These are phyloP conservation scores for Fregata magnificens DNA, from an alignment of 2,113 vertebrate genomes.

Conservation along the genomic window DNA sequence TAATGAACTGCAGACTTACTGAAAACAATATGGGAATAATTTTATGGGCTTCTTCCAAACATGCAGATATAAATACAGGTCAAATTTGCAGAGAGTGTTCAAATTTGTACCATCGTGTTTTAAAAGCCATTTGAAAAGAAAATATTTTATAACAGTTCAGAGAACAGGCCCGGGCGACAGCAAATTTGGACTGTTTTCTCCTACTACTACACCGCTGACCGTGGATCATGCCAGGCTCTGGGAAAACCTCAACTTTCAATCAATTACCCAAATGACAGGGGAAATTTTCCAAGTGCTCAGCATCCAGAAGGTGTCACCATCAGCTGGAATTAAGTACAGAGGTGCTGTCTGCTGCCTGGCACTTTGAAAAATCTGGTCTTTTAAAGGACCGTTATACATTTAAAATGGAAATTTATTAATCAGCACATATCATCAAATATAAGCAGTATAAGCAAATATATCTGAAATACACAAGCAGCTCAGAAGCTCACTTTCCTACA, in stretches of 20 bases:
- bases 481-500: not conserved
- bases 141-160: not conserved
- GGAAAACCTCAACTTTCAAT: not conserved
- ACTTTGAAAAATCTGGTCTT: accelerated
- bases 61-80: not conserved
- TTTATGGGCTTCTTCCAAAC: not conserved
- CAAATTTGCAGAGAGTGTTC: not conserved
- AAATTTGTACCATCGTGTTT: not conserved
- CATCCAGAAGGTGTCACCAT: not conserved
- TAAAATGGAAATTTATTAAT: not conserved
- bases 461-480: not conserved
- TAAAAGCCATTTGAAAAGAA: not conserved
- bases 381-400: not conserved
- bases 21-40: not conserved
- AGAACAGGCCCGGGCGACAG: not conserved
- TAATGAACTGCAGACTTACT: not conserved
- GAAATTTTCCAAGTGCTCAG: not conserved
- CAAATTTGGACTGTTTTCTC: not conserved
- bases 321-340: not conserved
- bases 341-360: not conserved
- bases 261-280: not conserved
- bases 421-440: not conserved
- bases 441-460: not conserved
- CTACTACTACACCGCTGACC: not conserved
- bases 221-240: not conserved